Evolutionary conservation across 2,113 vertebrate species (phyloP), one percentile per base, ranked within the genome.

Genomic region (Eptatretus burgeri): DNA sequence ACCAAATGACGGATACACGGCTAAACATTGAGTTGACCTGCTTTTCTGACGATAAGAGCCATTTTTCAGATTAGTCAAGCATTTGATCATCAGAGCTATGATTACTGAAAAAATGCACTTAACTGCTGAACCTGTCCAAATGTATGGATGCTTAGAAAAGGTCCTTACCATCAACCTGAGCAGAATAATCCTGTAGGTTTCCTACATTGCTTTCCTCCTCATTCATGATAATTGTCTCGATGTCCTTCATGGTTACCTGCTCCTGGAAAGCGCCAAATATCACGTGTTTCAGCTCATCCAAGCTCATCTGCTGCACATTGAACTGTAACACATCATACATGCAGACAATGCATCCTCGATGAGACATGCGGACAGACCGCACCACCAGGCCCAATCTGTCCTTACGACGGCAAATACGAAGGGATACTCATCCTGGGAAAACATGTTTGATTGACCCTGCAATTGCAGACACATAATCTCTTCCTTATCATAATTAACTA

Each of bases 221-320:
- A 0, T 81, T 98, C 76, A 84, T 86, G 73, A 98, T 98, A 75
- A 98, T 98, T 77, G 91, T 95, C 74, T 98, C 91, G 0, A 98
- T 98, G 78, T 98, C 91, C 76, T 95, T 98, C 91, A 98, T 98
- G 1, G 91, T 98, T 64, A 98, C 71, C 71, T 98, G 91, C 73
- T 98, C 91, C 5, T 79, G 83, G 76, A 98, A 98, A 70, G 91
- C 89, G 1, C 91, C 87, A 73, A 95, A 95, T 63, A 98, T 79
- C 71, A 98, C 85, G 74, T 95, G 86, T 74, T 98, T 98, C 70
- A 98, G 74, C 74, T 98, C 91, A 64, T 98, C 91, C 76, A 98
- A 73, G 1, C 83, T 93, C 77, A 98, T 83, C 70, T 80, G 78
- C 71, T 98, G 91, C 91, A 98, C 93, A 77, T 98, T 88, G 0